Evolutionary conservation across 2,113 vertebrate genomes (phyloP).

Genomic region (Quiscalus mexicanus): DNA sequence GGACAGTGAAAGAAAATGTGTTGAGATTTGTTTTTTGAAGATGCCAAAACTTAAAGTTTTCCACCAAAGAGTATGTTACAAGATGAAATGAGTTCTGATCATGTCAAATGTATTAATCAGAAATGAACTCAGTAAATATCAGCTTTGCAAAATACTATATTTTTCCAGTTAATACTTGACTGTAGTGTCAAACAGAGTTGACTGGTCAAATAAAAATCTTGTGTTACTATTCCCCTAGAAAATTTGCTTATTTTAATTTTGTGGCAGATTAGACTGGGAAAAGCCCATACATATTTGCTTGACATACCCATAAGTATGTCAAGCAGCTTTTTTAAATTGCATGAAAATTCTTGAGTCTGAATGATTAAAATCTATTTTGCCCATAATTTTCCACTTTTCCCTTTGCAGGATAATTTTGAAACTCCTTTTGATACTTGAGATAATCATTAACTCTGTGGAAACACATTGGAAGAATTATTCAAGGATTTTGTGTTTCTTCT

Average conservation of each 20-base stretch:
- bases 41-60: conserved; percentile 4
- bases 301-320: neutral
- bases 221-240: neutral
- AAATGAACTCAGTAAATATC: neutral
- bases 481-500: neutral
- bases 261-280: neutral
- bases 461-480: neutral
- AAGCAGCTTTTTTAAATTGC: neutral
- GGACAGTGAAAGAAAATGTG: neutral
- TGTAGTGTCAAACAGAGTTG: neutral
- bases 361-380: conserved; percentile 16
- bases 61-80: neutral
- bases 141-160: neutral
- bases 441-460: neutral
- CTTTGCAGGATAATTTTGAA: neutral
- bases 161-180: neutral
- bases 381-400: neutral
- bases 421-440: neutral
- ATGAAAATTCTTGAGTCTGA: neutral
- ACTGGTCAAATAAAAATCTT: neutral
- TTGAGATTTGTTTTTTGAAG: conserved; percentile 21
- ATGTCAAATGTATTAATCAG: conserved; percentile 2
- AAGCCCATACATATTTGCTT: neutral
- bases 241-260: neutral
- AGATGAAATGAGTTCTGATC: conserved; percentile 15